Percentiles rank a stretch among this genome's conserved stretches.
These are phyloP conservation scores for Pseudopipra pipra DNA, from an alignment of 2,113 vertebrate species.

Conservation along the genomic window DNA sequence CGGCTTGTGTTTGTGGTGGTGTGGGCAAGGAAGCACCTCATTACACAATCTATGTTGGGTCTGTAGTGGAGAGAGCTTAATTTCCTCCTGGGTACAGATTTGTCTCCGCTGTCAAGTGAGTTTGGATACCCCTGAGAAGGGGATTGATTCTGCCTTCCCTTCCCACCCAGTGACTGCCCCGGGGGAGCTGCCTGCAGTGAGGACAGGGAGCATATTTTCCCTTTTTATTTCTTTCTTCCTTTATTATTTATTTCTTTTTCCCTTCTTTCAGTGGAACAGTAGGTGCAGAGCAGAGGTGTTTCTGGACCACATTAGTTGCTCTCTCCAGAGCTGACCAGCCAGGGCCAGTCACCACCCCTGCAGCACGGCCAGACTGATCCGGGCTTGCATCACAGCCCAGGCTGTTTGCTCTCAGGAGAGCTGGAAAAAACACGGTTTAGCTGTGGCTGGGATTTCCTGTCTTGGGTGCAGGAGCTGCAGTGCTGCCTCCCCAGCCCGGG, in stretches of 20 bases:
- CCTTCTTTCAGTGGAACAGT: neutral
- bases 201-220: neutral
- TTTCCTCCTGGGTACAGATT: neutral
- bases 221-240: neutral
- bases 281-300: neutral
- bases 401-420: neutral
- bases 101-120: neutral
- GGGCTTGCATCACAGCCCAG: neutral
- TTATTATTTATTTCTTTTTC: neutral
- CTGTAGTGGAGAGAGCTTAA: neutral
- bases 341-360: neutral
- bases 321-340: neutral
- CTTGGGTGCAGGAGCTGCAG: neutral
- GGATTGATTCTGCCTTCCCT: neutral
- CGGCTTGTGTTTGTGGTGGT: slow-evolving; percentile 8
- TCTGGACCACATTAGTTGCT: neutral
- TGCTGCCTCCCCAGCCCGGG: neutral
- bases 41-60: neutral
- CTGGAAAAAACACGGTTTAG: neutral
- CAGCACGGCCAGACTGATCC: rapidly evolving
- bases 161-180: rapidly evolving
- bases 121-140: neutral
- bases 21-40: slow-evolving; percentile 25
- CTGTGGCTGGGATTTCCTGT: neutral
- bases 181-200: neutral